Conservation (phyloP, 2,888 invertebrate species). For the Nymphalis polychloros region DNA sequence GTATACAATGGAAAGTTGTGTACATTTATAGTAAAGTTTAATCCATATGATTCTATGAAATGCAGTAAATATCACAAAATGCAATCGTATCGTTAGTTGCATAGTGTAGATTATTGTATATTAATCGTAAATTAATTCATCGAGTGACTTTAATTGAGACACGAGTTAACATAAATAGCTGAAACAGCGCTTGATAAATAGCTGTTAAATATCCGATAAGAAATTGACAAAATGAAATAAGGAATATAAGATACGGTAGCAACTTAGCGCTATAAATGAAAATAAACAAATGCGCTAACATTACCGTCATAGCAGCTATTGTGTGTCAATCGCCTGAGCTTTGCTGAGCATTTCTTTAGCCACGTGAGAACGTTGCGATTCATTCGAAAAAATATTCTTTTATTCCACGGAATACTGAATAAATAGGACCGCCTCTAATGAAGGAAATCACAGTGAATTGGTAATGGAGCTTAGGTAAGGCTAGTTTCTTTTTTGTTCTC, state of each 20-base stretch:
- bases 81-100: no score
- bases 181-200: not conserved
- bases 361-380: constrained; percentile 31
- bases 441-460: constrained; percentile 39
- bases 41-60: not conserved
- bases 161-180: not conserved
- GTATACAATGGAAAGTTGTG: not conserved
- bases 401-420: constrained; percentile 58
- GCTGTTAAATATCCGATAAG: not conserved
- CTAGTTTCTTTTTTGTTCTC: constrained; percentile 15
- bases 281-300: constrained; percentile 12
- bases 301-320: constrained; percentile 18
- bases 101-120: no score
- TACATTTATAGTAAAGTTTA: not conserved
- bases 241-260: not conserved
- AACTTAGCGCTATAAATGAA: not conserved
- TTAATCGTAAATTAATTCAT: no score
- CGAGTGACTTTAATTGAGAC: no score
- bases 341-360: constrained; percentile 24
- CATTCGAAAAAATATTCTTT: constrained; percentile 50
- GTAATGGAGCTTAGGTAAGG: constrained; percentile 20
- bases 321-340: constrained; percentile 20
- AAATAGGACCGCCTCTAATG: constrained; percentile 47
- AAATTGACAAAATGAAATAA: not conserved
- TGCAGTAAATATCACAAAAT: not conserved